Percentiles rank a stretch among this genome's conserved stretches.
Evolutionary conservation across 2,797 vertebrate genomes (phyloP).

Genomic region (Tokudaia muenninki): DNA sequence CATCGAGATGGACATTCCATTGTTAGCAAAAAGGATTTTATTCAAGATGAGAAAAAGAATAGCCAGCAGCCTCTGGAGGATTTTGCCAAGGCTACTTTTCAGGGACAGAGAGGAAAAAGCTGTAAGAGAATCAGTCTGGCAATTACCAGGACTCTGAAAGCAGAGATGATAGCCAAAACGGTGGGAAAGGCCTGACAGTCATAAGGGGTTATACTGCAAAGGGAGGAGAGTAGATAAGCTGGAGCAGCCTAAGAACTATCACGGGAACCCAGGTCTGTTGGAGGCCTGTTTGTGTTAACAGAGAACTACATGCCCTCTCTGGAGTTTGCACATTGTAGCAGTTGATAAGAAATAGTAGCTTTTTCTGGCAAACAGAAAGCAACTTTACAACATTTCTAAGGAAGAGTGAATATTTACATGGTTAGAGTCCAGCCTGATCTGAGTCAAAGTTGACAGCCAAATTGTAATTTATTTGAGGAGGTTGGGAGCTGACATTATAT

Average conservation of each 20-base stretch:
- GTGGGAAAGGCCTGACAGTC: fast-evolving
- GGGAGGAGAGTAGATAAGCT: neutral
- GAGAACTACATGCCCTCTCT: neutral
- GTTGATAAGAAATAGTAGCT: neutral
- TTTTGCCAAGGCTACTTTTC: neutral
- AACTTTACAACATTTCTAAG: neutral
- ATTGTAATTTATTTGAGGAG: neutral
- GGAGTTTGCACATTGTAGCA: neutral
- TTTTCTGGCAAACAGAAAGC: neutral
- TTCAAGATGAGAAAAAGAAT: neutral
- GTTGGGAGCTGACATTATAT: neutral
- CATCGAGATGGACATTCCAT: neutral
- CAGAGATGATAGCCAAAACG: neutral
- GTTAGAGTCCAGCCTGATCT: neutral
- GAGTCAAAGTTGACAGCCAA: neutral
- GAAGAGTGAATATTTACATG: neutral
- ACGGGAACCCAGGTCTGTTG: neutral
- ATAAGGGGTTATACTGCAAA: neutral
- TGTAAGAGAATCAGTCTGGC: neutral
- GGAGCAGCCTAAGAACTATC: neutral
- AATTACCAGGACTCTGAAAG: neutral
- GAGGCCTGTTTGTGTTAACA: neutral
- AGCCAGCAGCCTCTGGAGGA: neutral
- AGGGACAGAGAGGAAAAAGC: neutral
- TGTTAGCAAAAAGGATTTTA: neutral